These are phyloP conservation scores for Pararge aegeria DNA, from an alignment of 1,140 invertebrate species.

Conservation along the genomic window DNA sequence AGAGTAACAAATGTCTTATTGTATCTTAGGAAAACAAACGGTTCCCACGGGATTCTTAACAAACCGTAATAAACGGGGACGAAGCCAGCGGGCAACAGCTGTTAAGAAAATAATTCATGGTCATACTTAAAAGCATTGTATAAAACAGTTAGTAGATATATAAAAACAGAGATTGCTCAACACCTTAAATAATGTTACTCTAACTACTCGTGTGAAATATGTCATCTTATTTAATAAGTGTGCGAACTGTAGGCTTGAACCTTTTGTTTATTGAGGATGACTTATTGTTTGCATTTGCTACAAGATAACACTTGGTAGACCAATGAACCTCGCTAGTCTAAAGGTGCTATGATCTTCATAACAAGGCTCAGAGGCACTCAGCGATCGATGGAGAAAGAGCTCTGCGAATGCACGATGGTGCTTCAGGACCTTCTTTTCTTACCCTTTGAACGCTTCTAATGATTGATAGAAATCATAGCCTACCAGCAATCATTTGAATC, in stretches of 20 bases:
- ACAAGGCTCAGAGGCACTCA: no score
- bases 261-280: neutral
- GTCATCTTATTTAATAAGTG: neutral
- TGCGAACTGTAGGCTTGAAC: neutral
- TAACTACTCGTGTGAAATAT: neutral
- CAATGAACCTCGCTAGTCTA: no score
- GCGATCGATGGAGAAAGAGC: no score
- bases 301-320: neutral
- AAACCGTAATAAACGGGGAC: no score
- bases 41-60: no score
- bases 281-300: neutral
- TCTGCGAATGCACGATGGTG: no score
- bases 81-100: no score
- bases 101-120: neutral
- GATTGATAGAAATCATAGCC: neutral
- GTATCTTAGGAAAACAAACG: no score
- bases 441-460: no score
- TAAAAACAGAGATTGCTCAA: neutral
- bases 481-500: constrained; percentile 84
- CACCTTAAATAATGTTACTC: neutral
- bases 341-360: no score
- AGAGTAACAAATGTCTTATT: no score
- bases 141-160: neutral
- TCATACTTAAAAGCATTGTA: neutral
- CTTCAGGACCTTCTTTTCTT: no score